A percentile compares a stretch with the other conserved stretches of the same genome.
These are phyloP conservation scores for Tanytarsus gracilentus DNA, from an alignment of 2,888 invertebrate genomes.

Conservation along the genomic window DNA sequence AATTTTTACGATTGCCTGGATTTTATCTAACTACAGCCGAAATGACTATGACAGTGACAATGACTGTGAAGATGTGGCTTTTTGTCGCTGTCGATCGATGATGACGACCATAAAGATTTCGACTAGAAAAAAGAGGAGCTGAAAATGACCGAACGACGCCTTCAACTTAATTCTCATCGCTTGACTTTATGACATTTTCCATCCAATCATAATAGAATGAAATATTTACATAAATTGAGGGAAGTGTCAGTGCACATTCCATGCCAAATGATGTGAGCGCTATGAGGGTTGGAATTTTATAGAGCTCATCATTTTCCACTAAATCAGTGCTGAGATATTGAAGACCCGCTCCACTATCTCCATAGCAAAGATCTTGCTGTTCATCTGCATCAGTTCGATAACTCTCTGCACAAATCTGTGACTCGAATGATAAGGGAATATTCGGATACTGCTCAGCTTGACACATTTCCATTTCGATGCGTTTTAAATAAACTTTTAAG, in stretches of 20 bases:
- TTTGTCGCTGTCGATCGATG: too few relatives aligned
- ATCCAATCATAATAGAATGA: slow-evolving; percentile 35
- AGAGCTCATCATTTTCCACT: slow-evolving; percentile 30
- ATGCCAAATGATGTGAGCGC: slow-evolving; percentile 35
- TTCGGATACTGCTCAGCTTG: background rate
- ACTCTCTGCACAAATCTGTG: slow-evolving; percentile 12
- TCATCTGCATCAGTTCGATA: background rate
- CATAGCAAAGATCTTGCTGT: slow-evolving; percentile 32
- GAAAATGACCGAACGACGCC: too few relatives aligned
- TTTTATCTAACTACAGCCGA: too few relatives aligned
- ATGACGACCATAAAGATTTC: too few relatives aligned
- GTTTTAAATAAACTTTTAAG: background rate
- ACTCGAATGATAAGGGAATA: background rate
- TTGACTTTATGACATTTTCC: too few relatives aligned
- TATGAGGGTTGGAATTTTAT: slow-evolving; percentile 29
- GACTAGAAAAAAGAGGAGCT: too few relatives aligned
- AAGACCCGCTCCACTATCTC: slow-evolving; percentile 41
- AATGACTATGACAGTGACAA: too few relatives aligned
- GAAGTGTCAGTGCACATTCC: slow-evolving; percentile 33
- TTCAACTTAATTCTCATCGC: too few relatives aligned
- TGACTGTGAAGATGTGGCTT: too few relatives aligned
- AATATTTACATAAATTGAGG: slow-evolving; percentile 34
- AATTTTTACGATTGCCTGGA: too few relatives aligned
- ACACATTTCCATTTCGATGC: background rate
- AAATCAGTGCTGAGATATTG: slow-evolving; percentile 34